A percentile compares a stretch with the other conserved stretches of the same genome.
Evolutionary conservation across 2,113 vertebrate species (phyloP).

Genomic region (Nipponia nippon): DNA sequence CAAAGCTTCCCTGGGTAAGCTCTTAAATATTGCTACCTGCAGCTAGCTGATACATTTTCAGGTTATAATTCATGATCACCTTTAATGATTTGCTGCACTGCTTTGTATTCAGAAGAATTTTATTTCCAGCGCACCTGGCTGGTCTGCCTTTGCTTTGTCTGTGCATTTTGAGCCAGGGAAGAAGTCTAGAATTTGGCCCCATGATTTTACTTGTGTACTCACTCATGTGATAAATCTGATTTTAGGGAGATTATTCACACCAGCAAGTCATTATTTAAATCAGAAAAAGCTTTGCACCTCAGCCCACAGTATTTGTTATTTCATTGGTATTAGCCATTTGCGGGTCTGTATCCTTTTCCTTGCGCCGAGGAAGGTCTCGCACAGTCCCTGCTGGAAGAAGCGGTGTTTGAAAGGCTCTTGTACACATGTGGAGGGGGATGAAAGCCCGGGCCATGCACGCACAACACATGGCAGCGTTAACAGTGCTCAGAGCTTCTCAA

Average conservation of each 20-base stretch:
- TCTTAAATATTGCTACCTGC: background rate
- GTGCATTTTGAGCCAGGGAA: background rate
- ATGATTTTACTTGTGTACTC: background rate
- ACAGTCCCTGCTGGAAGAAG: background rate
- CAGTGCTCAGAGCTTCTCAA: constrained; percentile 38
- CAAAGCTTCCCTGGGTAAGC: background rate
- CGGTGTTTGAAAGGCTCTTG: background rate
- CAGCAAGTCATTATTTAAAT: background rate
- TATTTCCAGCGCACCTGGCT: background rate
- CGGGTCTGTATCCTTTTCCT: background rate
- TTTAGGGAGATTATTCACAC: background rate
- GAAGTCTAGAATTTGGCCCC: background rate
- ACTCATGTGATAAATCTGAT: background rate
- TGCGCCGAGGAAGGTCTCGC: accelerated
- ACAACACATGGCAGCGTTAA: constrained; percentile 10
- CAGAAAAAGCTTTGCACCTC: background rate
- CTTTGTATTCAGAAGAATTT: background rate
- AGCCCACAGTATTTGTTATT: background rate
- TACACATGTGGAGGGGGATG: background rate
- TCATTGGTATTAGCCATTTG: background rate
- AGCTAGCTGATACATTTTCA: background rate
- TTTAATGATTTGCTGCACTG: background rate
- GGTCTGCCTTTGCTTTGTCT: background rate
- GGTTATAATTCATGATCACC: background rate
- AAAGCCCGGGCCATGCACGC: background rate